Conservation (phyloP, 1,140 invertebrate species). For the Thaumetopoea pityocampa region DNA sequence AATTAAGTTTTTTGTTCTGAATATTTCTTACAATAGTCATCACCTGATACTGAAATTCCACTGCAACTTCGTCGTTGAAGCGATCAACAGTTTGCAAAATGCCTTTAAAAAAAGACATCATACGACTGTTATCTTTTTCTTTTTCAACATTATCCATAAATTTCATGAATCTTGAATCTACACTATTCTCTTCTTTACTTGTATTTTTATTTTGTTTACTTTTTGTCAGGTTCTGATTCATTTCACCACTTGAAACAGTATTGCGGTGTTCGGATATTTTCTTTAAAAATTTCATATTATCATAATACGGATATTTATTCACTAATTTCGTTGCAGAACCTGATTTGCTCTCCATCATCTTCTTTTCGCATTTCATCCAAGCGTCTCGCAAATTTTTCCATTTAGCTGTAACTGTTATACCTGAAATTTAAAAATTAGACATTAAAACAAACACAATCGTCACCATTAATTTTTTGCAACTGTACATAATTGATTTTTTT, state of each 20-base stretch:
- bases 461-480: too few species aligned
- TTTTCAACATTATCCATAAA: conserved; percentile 19
- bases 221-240: too few species aligned
- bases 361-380: conserved; percentile 21
- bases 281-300: conserved; percentile 18
- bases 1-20: too few species aligned
- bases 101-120: conserved; percentile 18
- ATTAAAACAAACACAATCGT: too few species aligned
- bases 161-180: conserved; percentile 17
- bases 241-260: too few species aligned
- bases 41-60: conserved; percentile 21
- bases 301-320: conserved; percentile 16
- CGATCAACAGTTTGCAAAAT: conserved; percentile 17
- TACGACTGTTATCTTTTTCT: conserved; percentile 18
- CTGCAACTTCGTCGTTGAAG: conserved; percentile 20
- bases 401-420: conserved; percentile 25
- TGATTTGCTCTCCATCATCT: conserved; percentile 15
- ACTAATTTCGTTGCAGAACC: conserved; percentile 15
- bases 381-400: conserved; percentile 22
- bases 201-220: conserved; percentile 4
- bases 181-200: conserved; percentile 15
- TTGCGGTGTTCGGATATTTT: too few species aligned
- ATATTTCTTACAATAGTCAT: too few species aligned
- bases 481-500: too few species aligned
- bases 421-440: too few species aligned